Percentiles rank a stretch among this genome's conserved stretches.
These are phyloP conservation scores for Notodonta ziczac DNA, from an alignment of 2,888 invertebrate genomes.

Conservation along the genomic window DNA sequence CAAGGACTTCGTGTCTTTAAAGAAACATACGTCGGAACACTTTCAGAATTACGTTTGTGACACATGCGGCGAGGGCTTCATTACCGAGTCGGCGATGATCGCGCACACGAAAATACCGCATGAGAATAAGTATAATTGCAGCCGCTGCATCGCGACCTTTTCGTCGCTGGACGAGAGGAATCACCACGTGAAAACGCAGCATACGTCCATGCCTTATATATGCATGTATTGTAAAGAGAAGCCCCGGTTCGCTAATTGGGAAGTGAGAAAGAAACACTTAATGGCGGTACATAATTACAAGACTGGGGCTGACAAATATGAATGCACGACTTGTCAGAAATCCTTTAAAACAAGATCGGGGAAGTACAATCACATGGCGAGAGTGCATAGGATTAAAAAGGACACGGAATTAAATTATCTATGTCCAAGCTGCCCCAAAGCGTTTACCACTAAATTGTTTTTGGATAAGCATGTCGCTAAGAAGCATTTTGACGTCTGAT, in stretches of 20 bases:
- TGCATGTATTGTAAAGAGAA: constrained; percentile 75
- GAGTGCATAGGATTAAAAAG: constrained; percentile 73
- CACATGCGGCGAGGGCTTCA: constrained; percentile 77
- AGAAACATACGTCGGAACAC: constrained; percentile 74
- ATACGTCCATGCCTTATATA: constrained; percentile 73
- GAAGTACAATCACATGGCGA: constrained; percentile 77
- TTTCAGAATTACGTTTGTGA: constrained; percentile 80
- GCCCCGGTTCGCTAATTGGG: constrained; percentile 77
- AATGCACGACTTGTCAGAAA: constrained; percentile 73
- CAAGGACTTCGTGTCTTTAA: constrained; percentile 72
- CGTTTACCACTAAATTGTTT: constrained; percentile 81
- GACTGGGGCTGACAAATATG: constrained; percentile 73
- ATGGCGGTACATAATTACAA: constrained; percentile 75
- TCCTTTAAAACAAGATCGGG: constrained; percentile 76
- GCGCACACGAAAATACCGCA: constrained; percentile 77
- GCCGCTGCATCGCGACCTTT: constrained; percentile 74
- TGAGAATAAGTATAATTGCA: constrained; percentile 75
- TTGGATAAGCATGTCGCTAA: constrained; percentile 82
- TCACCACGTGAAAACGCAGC: constrained; percentile 73
- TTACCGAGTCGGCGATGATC: constrained; percentile 76
- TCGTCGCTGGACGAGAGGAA: constrained; percentile 71
- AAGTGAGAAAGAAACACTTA: constrained; percentile 70
- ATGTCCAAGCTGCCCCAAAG: constrained; percentile 79
- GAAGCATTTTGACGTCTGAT: constrained; percentile 76
- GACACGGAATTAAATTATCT: constrained; percentile 74